Base-by-base conservation (phyloP, 2,797 vertebrate species). In the Squalus acanthias region DNA sequence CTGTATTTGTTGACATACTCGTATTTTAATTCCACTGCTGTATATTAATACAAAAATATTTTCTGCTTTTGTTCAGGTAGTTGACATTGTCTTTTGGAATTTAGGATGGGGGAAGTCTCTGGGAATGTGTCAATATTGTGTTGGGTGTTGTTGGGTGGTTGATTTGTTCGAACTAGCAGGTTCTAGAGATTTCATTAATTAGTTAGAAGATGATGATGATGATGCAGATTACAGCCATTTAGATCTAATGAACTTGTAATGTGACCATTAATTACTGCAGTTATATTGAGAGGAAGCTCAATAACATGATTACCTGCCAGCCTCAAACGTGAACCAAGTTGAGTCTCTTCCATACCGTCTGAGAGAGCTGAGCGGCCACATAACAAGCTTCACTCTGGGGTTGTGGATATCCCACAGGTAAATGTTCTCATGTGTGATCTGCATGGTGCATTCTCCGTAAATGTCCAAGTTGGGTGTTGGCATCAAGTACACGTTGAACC, bases 351-450 rank as follows among this genome's bases (percentile, higher is more conserved):
- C 99, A 0, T 99, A 99, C 98, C 99, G 98, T 96, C 99, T 98
- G 97, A 99, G 98, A 0, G 99, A 99, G 97, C 99, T 99, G 96
- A 99, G 99, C 2, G 99, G 99, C 99, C 99, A 99, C 99, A 99
- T 99, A 97, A 99, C 98, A 97, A 99, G 98, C 97, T 99, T 99
- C 97, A 99, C 98, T 97, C 99, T 99, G 97, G 99, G 98, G 85
- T 99, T 99, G 98, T 99, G 99, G 96, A 99, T 99, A 97, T 99
- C 99, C 99, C 99, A 99, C 97, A 99, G 99, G 98, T 99, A 99
- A 97, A 99, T 99, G 98, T 99, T 99, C 98, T 99, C 99, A 72
- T 99, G 99, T 22, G 99, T 99, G 97, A 99, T 99, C 98, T 99
- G 99, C 99, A 99, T 99, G 97, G 99, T 99, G 98, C 99, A 99